phyloP scores from a whole-genome alignment of 2,888 invertebrate genomes.

The Pemphredon lugubris region DNA sequence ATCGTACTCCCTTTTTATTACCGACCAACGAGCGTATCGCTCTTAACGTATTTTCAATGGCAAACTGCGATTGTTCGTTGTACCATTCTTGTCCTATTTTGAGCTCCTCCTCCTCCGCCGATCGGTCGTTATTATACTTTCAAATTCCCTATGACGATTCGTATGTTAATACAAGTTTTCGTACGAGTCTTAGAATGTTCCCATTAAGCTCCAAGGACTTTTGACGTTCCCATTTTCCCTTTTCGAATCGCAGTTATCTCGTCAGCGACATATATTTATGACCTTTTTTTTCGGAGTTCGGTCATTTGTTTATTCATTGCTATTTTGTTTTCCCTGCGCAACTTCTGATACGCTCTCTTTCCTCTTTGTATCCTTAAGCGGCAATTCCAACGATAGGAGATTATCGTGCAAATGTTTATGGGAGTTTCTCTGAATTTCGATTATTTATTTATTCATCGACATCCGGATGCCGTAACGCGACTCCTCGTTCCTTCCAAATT shows the following conservation, averaged over 20 bases:
- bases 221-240: neutral
- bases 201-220: neutral
- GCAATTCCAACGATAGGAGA: no score
- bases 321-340: no score
- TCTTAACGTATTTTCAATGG: conserved; percentile 6
- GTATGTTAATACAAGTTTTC: neutral
- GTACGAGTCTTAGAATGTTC: neutral
- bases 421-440: no score
- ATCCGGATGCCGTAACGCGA: no score
- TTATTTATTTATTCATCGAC: no score
- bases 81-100: neutral
- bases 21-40: neutral
- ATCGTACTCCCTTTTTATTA: neutral
- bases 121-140: conserved; percentile 5
- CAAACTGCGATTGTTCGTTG: neutral
- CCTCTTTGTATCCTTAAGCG: no score
- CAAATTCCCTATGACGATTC: neutral
- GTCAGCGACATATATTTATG: no score
- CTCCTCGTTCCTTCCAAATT: neutral
- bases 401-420: no score
- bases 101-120: neutral
- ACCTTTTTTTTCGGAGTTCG: no score
- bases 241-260: neutral
- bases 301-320: no score
- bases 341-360: no score